phyloP scores from a whole-genome alignment of 1,140 invertebrate species.

The Pachyrhynchus sulphureomaculatus region DNA sequence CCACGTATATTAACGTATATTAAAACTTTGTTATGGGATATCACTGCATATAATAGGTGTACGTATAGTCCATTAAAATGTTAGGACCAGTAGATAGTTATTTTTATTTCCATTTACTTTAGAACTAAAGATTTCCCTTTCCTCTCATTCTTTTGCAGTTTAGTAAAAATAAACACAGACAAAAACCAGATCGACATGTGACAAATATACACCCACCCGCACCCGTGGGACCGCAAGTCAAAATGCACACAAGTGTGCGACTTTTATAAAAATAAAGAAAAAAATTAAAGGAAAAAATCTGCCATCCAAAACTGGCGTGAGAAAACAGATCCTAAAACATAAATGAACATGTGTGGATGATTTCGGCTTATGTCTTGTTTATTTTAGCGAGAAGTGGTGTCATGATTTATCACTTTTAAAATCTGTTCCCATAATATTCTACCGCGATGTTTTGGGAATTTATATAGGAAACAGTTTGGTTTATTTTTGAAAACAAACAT shows the following conservation, averaged over 20 bases:
- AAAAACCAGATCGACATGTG: constrained; percentile 1
- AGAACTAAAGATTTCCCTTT: too few relatives aligned
- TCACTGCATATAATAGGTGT: too few relatives aligned
- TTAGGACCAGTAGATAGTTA: too few relatives aligned
- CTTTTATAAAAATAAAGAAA: background rate
- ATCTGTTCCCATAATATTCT: constrained; percentile 9
- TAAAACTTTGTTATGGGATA: too few relatives aligned
- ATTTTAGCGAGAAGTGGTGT: constrained; percentile 11
- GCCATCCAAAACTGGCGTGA: constrained; percentile 8
- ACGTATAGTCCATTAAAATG: too few relatives aligned
- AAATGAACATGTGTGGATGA: background rate
- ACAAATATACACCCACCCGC: background rate
- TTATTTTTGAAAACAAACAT: constrained; percentile 6
- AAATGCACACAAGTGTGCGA: background rate
- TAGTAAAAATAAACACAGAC: background rate
- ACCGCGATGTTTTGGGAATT: background rate
- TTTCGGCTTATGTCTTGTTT: constrained; percentile 2
- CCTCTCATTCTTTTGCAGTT: too few relatives aligned
- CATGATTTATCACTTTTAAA: constrained; percentile 8
- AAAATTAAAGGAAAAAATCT: constrained; percentile 1
- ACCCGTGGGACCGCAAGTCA: background rate
- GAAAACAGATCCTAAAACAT: constrained; percentile 7
- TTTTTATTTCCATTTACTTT: too few relatives aligned
- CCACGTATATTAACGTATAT: too few relatives aligned
- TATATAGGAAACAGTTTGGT: background rate